A percentile compares a stretch with the other conserved stretches of the same genome.
These are phyloP conservation scores for Australoheros facetus DNA, from an alignment of 2,797 vertebrate genomes.

Conservation along the genomic window DNA sequence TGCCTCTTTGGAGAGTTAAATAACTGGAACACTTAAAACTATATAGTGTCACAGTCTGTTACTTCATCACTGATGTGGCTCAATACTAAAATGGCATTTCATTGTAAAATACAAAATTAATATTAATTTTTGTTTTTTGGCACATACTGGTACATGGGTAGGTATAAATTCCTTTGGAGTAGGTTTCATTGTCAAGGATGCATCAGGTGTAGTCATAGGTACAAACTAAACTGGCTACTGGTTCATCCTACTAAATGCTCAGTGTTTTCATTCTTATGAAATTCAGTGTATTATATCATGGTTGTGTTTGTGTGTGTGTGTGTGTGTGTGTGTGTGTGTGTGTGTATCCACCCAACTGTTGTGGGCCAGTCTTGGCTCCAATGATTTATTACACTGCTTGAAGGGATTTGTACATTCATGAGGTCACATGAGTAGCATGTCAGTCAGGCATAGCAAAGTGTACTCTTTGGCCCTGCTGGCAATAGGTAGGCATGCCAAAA, in stretches of 20 bases:
- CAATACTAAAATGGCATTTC: neutral
- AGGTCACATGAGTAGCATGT: constrained; percentile 68
- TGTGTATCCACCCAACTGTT: constrained; percentile 26
- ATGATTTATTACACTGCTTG: constrained; percentile 77
- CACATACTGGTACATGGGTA: neutral
- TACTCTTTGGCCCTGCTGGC: constrained; percentile 53
- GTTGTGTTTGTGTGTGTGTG: neutral
- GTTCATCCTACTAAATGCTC: constrained; percentile 23
- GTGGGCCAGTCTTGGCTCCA: constrained; percentile 38
- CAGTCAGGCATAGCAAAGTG: constrained; percentile 47
- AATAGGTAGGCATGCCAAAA: constrained; percentile 48
- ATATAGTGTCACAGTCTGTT: neutral
- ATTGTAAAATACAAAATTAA: neutral
- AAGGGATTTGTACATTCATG: constrained; percentile 68
- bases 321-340: neutral
- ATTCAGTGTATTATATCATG: constrained; percentile 34
- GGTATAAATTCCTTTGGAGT: neutral
- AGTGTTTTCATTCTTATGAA: constrained; percentile 26
- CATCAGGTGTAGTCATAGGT: neutral
- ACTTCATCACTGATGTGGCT: neutral
- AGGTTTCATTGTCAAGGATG: neutral
- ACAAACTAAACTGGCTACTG: constrained; percentile 6
- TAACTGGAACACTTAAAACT: neutral
- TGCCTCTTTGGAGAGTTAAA: neutral
- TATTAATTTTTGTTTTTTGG: neutral